Percentiles rank a stretch among this genome's conserved stretches.
These are phyloP conservation scores for Turdus rufiventris DNA, from an alignment of 2,113 vertebrate species.

Conservation along the genomic window DNA sequence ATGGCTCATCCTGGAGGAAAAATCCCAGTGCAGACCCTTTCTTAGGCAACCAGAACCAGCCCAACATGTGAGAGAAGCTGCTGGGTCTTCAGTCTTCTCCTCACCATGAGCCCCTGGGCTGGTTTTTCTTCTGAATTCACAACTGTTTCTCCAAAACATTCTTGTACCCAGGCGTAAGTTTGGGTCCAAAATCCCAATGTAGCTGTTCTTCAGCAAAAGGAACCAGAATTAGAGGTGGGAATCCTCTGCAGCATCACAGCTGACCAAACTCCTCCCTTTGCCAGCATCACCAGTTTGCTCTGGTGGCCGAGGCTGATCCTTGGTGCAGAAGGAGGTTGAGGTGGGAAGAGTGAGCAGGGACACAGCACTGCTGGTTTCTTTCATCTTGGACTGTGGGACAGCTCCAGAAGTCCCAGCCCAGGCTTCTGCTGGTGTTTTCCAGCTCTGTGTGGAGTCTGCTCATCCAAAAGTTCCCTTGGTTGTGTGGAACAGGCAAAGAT, in stretches of 20 bases:
- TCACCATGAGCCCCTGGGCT: background rate
- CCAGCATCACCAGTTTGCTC: background rate
- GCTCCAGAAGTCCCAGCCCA: background rate
- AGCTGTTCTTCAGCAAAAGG: background rate
- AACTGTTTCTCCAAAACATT: background rate
- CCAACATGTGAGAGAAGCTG: accelerated
- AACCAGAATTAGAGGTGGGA: background rate
- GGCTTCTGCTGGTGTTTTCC: background rate
- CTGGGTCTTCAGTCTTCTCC: background rate
- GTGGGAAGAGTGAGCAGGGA: background rate
- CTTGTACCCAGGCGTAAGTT: accelerated
- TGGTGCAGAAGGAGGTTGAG: background rate
- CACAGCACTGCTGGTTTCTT: background rate
- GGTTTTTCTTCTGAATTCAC: background rate
- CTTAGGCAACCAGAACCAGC: background rate
- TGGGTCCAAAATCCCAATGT: background rate
- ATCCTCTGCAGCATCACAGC: background rate
- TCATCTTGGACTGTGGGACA: background rate
- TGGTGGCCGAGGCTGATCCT: background rate
- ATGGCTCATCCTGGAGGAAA: background rate
- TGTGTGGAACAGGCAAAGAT: background rate
- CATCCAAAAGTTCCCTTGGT: background rate
- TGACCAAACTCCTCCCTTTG: background rate
- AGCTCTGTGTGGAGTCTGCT: background rate
- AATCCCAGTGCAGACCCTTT: background rate